Evolutionary conservation across 2,113 vertebrate genomes (phyloP).

Genomic region (Pedetes capensis): DNA sequence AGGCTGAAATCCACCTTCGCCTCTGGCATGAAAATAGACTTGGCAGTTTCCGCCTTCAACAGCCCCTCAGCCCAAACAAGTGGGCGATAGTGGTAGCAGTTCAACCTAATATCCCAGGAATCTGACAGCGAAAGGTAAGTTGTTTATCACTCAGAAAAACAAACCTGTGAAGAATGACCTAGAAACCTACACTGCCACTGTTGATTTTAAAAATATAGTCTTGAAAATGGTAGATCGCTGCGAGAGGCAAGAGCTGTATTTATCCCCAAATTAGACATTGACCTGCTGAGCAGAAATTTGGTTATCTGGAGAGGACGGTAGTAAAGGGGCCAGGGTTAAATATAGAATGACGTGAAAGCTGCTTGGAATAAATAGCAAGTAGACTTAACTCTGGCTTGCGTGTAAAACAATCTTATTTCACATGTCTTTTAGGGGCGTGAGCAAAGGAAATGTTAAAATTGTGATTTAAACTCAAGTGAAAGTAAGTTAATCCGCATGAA

Average conservation of each 20-base stretch:
- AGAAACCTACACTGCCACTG: slow-evolving; percentile 27
- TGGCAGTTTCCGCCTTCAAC: background rate
- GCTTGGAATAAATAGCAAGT: background rate
- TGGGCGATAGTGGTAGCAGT: background rate
- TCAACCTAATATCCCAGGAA: background rate
- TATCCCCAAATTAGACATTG: background rate
- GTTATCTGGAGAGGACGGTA: background rate
- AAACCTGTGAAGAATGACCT: slow-evolving; percentile 20
- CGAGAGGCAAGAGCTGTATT: background rate
- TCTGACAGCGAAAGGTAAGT: slow-evolving; percentile 63
- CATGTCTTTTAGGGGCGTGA: background rate
- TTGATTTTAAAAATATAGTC: background rate
- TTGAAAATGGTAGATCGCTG: slow-evolving; percentile 17
- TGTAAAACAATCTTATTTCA: background rate
- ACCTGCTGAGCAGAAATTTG: background rate
- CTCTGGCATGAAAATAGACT: slow-evolving; percentile 10
- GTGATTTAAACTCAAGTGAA: background rate
- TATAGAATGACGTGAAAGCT: background rate
- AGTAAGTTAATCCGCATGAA: background rate
- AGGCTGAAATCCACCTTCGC: slow-evolving; percentile 29
- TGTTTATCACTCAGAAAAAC: background rate
- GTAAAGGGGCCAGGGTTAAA: background rate
- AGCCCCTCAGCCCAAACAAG: background rate
- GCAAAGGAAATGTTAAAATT: background rate
- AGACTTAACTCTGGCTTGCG: background rate